Percentiles rank a stretch among this genome's conserved stretches.
Evolutionary conservation across 2,113 vertebrate species (phyloP).

Genomic region (Rallus limicola): DNA sequence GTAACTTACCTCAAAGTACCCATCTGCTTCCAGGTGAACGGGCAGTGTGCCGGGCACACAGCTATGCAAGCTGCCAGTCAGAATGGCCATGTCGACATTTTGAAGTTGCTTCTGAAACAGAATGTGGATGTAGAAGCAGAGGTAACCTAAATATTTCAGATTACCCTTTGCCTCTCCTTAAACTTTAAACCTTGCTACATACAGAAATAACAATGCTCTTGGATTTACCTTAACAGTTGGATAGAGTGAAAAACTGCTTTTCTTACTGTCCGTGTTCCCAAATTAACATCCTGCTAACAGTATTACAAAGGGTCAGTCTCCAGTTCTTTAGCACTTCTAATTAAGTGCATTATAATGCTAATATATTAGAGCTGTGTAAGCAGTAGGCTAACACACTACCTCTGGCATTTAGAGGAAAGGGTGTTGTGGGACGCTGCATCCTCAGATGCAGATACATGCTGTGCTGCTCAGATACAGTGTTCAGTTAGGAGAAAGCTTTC

Average conservation of each 20-base stretch:
- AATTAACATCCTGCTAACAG: neutral
- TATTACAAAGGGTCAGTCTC: neutral
- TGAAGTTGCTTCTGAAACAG: conserved; percentile 97
- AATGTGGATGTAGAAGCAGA: conserved; percentile 98
- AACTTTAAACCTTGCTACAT: neutral
- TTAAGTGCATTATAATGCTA: neutral
- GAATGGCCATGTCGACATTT: conserved; percentile 96
- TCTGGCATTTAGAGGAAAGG: neutral
- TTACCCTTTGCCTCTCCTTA: neutral
- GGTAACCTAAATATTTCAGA: conserved; percentile 75
- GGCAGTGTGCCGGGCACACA: conserved; percentile 98
- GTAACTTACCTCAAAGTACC: neutral
- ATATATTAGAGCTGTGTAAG: neutral
- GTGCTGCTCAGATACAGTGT: neutral
- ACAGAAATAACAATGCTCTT: neutral
- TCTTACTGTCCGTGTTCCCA: neutral
- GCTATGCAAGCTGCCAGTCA: conserved; percentile 99
- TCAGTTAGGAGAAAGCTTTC: neutral
- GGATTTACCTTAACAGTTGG: neutral
- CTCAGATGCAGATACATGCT: neutral
- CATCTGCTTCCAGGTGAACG: conserved; percentile 87
- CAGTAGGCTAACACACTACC: neutral
- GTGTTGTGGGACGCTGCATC: neutral
- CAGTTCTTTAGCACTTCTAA: neutral
- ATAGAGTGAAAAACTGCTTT: neutral